Percentiles rank a stretch among this genome's conserved stretches.
phyloP scores from a whole-genome alignment of 2,113 vertebrate species.

The Tyrannus savana region DNA sequence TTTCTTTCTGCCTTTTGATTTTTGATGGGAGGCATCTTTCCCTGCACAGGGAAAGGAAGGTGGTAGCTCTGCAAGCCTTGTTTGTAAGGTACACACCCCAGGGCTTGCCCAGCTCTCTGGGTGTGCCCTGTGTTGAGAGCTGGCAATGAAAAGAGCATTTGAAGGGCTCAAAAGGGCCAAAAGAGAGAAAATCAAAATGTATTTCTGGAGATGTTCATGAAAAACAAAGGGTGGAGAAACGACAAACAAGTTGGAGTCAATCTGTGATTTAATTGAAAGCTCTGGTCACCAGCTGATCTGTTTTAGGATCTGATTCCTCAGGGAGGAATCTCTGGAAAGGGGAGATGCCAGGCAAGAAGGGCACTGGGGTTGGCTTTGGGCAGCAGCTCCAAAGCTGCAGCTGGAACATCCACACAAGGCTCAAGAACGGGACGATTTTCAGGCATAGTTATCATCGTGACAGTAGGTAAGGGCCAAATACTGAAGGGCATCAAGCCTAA shows the following conservation, averaged over 20 bases:
- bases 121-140: background rate
- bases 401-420: background rate
- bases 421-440: background rate
- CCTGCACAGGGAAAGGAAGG: background rate
- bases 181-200: background rate
- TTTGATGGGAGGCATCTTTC: background rate
- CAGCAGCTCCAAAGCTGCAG: background rate
- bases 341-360: background rate
- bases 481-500: background rate
- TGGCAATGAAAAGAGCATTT: background rate
- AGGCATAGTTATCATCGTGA: fast-evolving
- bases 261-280: background rate
- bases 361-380: background rate
- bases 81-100: background rate
- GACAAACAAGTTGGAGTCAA: background rate
- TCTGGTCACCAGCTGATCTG: background rate
- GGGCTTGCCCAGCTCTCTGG: background rate
- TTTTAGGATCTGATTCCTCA: background rate
- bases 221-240: background rate
- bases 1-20: background rate
- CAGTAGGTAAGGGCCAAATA: background rate
- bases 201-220: background rate
- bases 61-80: background rate
- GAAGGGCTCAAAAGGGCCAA: background rate
- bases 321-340: background rate